Base-by-base conservation (phyloP, 2,797 vertebrate species). In the Platyrinchus mystaceus region DNA sequence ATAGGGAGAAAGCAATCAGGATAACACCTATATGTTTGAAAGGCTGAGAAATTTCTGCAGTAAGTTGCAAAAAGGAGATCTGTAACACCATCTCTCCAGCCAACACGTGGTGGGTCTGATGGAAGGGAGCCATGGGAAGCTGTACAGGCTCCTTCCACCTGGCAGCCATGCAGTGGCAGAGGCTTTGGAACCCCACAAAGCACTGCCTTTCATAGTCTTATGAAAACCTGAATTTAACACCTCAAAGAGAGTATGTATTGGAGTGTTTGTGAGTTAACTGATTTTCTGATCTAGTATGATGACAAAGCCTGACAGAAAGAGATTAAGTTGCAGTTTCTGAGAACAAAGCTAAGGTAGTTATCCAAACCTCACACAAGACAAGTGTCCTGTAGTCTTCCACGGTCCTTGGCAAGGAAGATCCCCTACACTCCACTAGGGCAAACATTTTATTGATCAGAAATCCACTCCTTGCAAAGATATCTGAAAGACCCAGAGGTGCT, bases 161-260 rank as follows among this genome's bases (percentile, higher is more conserved):
- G n/a, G 41, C 32, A 82, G 44, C 47, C 2, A 0, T 2, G 10
- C 0, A 0, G 62, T 10, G 12, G 44, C 0, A 0, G 58, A 12
- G 10, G 39, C 67, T 82, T 20, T 0, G 0, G 32, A 55, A 68
- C 49, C 28, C 28, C 53, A 49, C 30, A 79, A 28, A 58, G 60
- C 52, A 43, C 3, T 37, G n/a, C 9, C 50, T 75, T 43, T 14
- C 27, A 21, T 9, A 26, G 23, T 28, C 41, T 34, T 34, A 34
- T 1, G 14, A 34, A 81, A 87, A 47, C 23, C 15, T 49, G 27
- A 18, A 46, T 37, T 21, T n/a, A 80, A 60, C 26, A 60, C 7
- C 37, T 71, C 77, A 43, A 28, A 66, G n/a, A 44, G 7, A 43
- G 14, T 7, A n/a, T 14, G 32, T 18, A 34, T 26, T 20, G 3